Evolutionary conservation across 2,113 vertebrate genomes (phyloP).

Genomic region (Erythrolamprus reginae): DNA sequence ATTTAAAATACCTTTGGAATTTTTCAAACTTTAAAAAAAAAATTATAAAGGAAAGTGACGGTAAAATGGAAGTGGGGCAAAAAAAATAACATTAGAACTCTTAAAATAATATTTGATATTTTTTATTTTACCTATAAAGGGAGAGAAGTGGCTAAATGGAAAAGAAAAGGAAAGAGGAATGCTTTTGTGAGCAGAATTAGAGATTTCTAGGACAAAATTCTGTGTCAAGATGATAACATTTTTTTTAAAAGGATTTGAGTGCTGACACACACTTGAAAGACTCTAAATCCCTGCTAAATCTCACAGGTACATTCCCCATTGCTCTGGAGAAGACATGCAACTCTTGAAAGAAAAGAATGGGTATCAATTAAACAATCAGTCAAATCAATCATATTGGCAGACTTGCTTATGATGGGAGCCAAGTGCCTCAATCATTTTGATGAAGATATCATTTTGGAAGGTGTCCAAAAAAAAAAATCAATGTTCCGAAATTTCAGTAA

Average conservation of each 20-base stretch:
- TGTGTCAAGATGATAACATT: no score
- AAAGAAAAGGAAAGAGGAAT: neutral
- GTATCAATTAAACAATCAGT: neutral
- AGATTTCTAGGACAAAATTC: neutral
- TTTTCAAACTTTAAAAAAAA: neutral
- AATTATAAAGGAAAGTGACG: neutral
- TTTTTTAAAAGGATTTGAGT: no score
- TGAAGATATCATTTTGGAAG: neutral
- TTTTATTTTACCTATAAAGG: neutral
- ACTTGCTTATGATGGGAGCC: neutral
- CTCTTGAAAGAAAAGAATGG: neutral
- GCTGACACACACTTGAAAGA: neutral
- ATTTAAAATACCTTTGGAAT: neutral
- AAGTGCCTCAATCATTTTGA: neutral
- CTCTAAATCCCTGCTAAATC: neutral
- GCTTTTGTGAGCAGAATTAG: neutral
- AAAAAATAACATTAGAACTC: neutral
- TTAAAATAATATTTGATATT: neutral
- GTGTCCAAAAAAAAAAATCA: neutral
- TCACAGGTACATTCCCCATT: neutral
- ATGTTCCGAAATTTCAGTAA: neutral
- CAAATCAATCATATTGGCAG: neutral
- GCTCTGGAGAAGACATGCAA: neutral
- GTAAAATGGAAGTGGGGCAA: neutral
- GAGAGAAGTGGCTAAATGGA: neutral